Evolutionary conservation across 2,113 vertebrate species (phyloP).

Genomic region (Toxotes jaculatrix): DNA sequence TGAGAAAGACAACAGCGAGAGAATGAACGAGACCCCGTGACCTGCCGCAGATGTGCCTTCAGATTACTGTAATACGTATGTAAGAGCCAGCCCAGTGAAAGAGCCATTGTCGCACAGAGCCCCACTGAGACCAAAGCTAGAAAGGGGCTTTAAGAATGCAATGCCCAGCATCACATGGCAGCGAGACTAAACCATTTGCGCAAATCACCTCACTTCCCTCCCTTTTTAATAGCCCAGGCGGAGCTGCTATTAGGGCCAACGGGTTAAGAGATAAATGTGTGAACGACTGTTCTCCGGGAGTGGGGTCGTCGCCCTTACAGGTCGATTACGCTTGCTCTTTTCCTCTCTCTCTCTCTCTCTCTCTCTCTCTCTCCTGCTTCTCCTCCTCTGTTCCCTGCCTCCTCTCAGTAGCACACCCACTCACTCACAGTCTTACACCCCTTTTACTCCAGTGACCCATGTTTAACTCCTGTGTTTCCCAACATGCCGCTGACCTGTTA

Average conservation of each 20-base stretch:
- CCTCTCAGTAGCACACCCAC: slow-evolving; percentile 16
- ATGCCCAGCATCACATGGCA: slow-evolving; percentile 48
- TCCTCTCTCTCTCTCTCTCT: background rate
- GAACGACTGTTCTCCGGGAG: slow-evolving; percentile 77
- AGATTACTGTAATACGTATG: slow-evolving; percentile 81
- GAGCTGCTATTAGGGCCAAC: slow-evolving; percentile 73
- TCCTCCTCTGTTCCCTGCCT: slow-evolving; percentile 15
- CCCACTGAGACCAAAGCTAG: slow-evolving; percentile 32
- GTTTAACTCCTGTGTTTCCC: slow-evolving; percentile 54
- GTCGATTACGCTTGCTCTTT: slow-evolving; percentile 47
- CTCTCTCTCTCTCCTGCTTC: background rate
- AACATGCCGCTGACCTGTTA: slow-evolving; percentile 29
- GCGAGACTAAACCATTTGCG: slow-evolving; percentile 65
- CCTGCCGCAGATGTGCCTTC: slow-evolving; percentile 76
- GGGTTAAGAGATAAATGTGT: slow-evolving; percentile 82
- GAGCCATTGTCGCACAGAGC: slow-evolving; percentile 70
- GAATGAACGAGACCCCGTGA: slow-evolving; percentile 66
- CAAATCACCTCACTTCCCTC: slow-evolving; percentile 74
- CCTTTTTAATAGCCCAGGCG: slow-evolving; percentile 72
- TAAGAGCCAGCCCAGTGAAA: slow-evolving; percentile 43
- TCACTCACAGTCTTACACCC: background rate
- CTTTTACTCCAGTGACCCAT: slow-evolving; percentile 39
- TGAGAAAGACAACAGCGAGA: slow-evolving; percentile 51
- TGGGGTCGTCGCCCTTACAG: slow-evolving; percentile 71
- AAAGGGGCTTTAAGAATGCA: slow-evolving; percentile 68